Evolutionary conservation across 2,113 vertebrate species (phyloP).

Genomic region (Monopterus albus): DNA sequence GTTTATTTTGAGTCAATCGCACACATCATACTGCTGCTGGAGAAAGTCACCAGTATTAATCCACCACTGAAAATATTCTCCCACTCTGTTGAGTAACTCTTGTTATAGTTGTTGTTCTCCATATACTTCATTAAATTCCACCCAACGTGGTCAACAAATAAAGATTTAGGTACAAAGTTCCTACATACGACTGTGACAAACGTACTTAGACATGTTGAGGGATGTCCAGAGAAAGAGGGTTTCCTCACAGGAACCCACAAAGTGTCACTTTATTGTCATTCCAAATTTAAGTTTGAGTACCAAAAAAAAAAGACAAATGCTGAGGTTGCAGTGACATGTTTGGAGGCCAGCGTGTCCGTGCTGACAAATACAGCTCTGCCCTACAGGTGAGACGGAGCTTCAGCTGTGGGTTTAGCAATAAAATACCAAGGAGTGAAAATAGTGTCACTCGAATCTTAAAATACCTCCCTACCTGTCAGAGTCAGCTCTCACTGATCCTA

Average conservation of each 20-base stretch:
- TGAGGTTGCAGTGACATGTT: background rate
- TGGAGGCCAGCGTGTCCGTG: background rate
- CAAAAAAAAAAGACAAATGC: background rate
- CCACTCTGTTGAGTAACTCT: no score
- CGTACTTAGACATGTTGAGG: no score
- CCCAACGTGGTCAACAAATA: no score
- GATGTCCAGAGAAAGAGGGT: no score
- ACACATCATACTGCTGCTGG: no score
- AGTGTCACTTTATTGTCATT: background rate
- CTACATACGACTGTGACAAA: no score
- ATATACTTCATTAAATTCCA: no score
- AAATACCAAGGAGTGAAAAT: constrained; percentile 17
- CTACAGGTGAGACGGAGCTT: background rate
- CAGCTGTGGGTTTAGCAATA: background rate
- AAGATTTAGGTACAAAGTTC: no score
- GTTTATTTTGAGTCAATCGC: no score
- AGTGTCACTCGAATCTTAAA: constrained; percentile 16
- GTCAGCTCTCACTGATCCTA: constrained; percentile 5
- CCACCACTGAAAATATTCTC: no score
- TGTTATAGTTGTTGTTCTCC: no score
- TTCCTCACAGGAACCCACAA: background rate
- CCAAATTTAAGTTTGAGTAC: background rate
- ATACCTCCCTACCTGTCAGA: constrained; percentile 33
- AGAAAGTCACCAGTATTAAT: no score
- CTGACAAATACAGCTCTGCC: background rate